Percentiles rank a stretch among this genome's conserved stretches.
Conservation (phyloP, 2,113 vertebrate genomes). For the Conger conger region DNA sequence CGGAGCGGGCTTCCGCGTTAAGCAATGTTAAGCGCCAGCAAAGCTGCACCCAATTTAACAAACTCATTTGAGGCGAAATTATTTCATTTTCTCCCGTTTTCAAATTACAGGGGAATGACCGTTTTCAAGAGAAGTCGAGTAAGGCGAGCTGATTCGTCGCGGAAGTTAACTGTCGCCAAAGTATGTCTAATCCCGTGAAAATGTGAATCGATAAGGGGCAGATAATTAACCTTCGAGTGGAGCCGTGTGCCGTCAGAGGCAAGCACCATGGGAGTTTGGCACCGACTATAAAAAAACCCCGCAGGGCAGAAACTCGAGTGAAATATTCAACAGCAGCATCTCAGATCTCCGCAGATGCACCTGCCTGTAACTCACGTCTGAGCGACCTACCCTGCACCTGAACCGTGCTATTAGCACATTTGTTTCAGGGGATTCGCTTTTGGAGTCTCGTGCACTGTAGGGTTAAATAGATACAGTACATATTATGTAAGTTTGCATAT, state of each 20-base stretch:
- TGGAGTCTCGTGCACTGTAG: background rate
- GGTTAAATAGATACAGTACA: background rate
- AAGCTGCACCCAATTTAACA: slow-evolving; percentile 11
- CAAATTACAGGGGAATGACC: slow-evolving; percentile 11
- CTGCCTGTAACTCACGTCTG: background rate
- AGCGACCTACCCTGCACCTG: background rate
- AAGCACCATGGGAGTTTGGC: background rate
- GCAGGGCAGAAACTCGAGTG: background rate
- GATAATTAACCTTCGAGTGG: slow-evolving; percentile 12
- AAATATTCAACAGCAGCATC: background rate
- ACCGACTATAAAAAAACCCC: background rate
- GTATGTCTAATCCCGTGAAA: slow-evolving; percentile 16
- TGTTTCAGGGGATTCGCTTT: background rate
- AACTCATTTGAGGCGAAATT: slow-evolving; percentile 6
- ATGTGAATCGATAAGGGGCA: slow-evolving; percentile 15
- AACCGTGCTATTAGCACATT: background rate
- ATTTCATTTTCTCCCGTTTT: background rate
- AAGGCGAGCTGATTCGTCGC: background rate
- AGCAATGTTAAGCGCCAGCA: background rate
- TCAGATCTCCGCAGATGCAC: background rate
- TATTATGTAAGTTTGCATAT: background rate
- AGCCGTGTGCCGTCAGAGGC: background rate
- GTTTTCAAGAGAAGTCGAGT: background rate
- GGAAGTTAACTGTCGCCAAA: slow-evolving; percentile 13
- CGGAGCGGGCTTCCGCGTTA: background rate